Base-by-base conservation (phyloP, 1,140 invertebrate species). In the Drosophila gunungcola region DNA sequence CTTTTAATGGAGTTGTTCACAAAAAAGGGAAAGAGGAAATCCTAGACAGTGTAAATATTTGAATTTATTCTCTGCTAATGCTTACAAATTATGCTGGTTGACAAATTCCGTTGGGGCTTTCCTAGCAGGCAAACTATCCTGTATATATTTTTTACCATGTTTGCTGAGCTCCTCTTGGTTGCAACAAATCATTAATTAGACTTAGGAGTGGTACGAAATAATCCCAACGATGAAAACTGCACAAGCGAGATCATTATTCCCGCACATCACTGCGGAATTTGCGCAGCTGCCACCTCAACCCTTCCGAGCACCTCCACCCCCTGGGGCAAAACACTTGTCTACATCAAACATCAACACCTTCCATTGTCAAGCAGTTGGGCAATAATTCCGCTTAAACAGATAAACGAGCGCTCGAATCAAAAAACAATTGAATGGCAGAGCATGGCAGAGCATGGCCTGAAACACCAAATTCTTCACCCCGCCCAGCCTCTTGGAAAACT, bases 61-160 rank as follows among this genome's bases (percentile, higher is more conserved):
- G 84, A 74, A 69, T 48, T 80, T 43, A 43, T 57, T 41, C 51
- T 52, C n/a, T 41, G 65, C 63, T 88, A 88, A 88, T 88, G 84
- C 84, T 80, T 80, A 84, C 80, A 88, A 89, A 88, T 88, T 84
- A 89, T 88, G 84, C 84, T 88, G 84, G 84, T 88, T 88, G 84
- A 88, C 84, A 88, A 88, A 89, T 88, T 80, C 62, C 65, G 39
- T 38, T 62, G 60, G 29, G 53, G 9, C 10, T 48, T 16, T 9
- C 7, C 16, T 16, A n/a, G 3, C n/a, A 34, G 9, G 25, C 34
- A 43, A 63, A 43, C 60, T 68, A 52, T 39, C 65, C 32, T 41
- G 10, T 58, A 52, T 38, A 25, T 38, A 21, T 42, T 58, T 49
- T 68, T 79, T 57, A 43, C 36, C 36, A 52, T 68, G 32, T 48